Base-by-base conservation (phyloP, 2,888 invertebrate species). In the Spodoptera picta region DNA sequence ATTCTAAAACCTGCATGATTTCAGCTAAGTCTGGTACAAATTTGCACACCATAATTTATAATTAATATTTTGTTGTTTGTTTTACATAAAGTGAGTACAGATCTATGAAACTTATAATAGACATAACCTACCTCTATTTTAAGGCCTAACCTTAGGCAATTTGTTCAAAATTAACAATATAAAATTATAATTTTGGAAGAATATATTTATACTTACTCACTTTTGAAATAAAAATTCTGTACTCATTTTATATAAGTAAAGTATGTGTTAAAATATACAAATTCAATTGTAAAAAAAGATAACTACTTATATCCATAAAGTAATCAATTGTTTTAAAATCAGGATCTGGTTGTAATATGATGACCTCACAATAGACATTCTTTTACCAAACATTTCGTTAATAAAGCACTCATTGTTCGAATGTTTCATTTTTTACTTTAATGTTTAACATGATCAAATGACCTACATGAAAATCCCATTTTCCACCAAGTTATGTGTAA, bases 391-490 rank as follows among this genome's bases (percentile, higher is more conserved):
- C 92, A 92, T 93, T 93, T 93, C 90, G 93, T 93, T 93, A 94
- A 92, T 94, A 94, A 93, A 94, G 93, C 94, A 94, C 94, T 92
- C 92, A 93, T 93, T 94, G 94, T 94, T 94, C 94, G 81, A 88
- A 83, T 73, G 48, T 49, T 24, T 41, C 52, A 11, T 41, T 57
- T 58, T 65, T 66, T 62, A 62, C 58, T 60, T 27, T 31, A 44
- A 27, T 5, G 27, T 27, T 27, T 27, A 3, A 27, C 27, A 27
- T 27, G 27, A 27, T 27, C 27, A 27, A 27, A 27, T 3, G 27
- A 4, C 27, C 27, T 27, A 3, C 27, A 27, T 27, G 27, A 27
- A 27, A 27, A 27, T 27, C 4, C 4, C 7, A 36, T 36, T 36
- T 1, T 36, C 6, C 9, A 36, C 7, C 36, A 36, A 7, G 19